Evolutionary conservation across 2,113 vertebrate genomes (phyloP).

Genomic region (Girardinichthys multiradiatus): DNA sequence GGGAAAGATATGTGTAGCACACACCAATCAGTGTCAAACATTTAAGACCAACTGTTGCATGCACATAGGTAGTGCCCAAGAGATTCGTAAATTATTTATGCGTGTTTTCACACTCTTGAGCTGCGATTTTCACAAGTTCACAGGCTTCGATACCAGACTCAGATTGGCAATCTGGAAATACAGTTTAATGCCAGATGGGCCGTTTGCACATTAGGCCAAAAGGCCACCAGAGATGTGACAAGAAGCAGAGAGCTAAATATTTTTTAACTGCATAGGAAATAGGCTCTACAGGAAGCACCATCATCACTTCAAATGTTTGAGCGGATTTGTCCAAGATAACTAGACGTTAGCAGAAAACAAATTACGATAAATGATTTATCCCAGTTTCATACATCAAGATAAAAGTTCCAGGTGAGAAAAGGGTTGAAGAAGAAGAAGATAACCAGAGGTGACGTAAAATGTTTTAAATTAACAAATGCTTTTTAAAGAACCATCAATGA

Average conservation of each 20-base stretch:
- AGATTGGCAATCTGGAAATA: constrained; percentile 3
- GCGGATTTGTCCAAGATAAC: not conserved
- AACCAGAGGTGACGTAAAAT: too few relatives aligned
- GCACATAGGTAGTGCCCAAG: not conserved
- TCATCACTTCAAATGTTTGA: not conserved
- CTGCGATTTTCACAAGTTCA: constrained; percentile 52
- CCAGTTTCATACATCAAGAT: not conserved
- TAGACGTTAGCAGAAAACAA: not conserved
- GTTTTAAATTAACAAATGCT: too few relatives aligned
- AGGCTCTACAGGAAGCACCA: not conserved
- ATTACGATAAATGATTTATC: not conserved
- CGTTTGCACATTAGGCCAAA: constrained; percentile 1
- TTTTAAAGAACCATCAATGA: too few relatives aligned
- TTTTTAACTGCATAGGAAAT: not conserved
- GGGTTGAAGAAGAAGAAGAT: too few relatives aligned
- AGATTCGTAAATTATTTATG: constrained; percentile 26
- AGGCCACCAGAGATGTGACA: constrained; percentile 7
- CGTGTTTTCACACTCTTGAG: constrained; percentile 39
- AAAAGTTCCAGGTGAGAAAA: not conserved
- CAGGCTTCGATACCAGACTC: not conserved
- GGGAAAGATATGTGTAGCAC: not conserved
- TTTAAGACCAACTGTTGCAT: constrained; percentile 31
- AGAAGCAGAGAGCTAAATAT: not conserved
- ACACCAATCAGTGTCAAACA: constrained; percentile 4
- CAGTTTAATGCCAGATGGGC: constrained; percentile 9